These are phyloP conservation scores for Pinna nobilis DNA, from an alignment of 1,140 invertebrate genomes.

Conservation along the genomic window DNA sequence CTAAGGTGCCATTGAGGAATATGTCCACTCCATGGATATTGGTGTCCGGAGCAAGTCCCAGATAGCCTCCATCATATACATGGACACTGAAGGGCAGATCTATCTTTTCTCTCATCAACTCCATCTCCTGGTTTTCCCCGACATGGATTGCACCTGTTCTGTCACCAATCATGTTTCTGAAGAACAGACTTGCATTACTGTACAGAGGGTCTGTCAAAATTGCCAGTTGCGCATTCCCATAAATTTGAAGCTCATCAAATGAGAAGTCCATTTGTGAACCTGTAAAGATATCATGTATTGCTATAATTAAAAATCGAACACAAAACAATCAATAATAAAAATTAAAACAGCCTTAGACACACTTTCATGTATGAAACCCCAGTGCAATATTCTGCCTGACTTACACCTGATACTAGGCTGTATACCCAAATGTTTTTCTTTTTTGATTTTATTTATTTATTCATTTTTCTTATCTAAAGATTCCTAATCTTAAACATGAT, in stretches of 20 bases:
- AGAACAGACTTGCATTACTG: constrained; percentile 43
- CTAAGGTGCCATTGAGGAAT: constrained; percentile 62
- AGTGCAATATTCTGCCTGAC: too few species aligned
- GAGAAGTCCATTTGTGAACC: constrained; percentile 46
- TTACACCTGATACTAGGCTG: too few species aligned
- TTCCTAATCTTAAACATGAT: too few species aligned
- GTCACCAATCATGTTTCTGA: constrained; percentile 67
- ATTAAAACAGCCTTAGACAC: too few species aligned
- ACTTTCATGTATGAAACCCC: too few species aligned
- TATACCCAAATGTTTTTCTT: too few species aligned
- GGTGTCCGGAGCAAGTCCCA: constrained; percentile 61
- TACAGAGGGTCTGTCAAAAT: constrained; percentile 56
- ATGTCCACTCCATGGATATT: constrained; percentile 59
- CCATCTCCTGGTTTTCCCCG: constrained; percentile 55
- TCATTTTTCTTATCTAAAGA: too few species aligned
- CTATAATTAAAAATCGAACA: too few species aligned
- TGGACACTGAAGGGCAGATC: constrained; percentile 65
- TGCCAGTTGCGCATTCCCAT: constrained; percentile 61
- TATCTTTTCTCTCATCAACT: constrained; percentile 52
- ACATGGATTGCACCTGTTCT: constrained; percentile 62
- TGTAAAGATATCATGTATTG: too few species aligned
- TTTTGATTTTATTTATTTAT: too few species aligned
- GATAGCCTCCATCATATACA: constrained; percentile 57
- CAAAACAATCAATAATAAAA: too few species aligned
- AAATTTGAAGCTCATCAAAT: constrained; percentile 66